phyloP scores from a whole-genome alignment of 2,888 invertebrate genomes.

The Gymnoscelis rufifasciata region DNA sequence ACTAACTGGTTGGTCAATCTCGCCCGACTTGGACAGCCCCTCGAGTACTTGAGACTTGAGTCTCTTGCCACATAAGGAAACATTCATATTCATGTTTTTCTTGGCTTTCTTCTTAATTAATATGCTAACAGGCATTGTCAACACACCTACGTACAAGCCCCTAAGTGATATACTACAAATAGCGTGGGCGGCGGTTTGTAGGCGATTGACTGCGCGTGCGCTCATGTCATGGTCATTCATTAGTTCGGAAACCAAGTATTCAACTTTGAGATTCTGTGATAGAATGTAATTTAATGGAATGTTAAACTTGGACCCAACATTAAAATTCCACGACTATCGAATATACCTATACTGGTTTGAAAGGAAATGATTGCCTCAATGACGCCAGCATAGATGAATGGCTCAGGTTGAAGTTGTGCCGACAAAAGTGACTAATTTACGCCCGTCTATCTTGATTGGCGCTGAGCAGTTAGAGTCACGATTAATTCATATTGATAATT shows the following conservation, averaged over 20 bases:
- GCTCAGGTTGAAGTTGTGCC: constrained; percentile 10
- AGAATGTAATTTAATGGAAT: constrained; percentile 14
- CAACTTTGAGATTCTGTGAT: constrained; percentile 23
- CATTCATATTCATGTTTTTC: constrained; percentile 67
- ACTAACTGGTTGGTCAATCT: constrained; percentile 11
- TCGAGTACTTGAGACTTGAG: constrained; percentile 15
- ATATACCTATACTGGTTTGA: constrained; percentile 3
- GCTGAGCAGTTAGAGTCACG: constrained; percentile 12
- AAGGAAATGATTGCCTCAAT: constrained; percentile 5
- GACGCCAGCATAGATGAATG: constrained; percentile 7
- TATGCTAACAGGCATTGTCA: constrained; percentile 75
- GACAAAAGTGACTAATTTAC: constrained; percentile 18
- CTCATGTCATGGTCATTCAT: constrained; percentile 61
- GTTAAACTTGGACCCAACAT: constrained; percentile 14
- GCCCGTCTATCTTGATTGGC: constrained; percentile 18
- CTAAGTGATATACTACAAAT: constrained; percentile 42
- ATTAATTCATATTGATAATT: constrained; percentile 15
- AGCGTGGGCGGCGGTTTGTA: constrained; percentile 52
- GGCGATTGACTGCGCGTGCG: constrained; percentile 56
- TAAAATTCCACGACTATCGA: constrained; percentile 9
- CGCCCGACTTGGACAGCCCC: constrained; percentile 17
- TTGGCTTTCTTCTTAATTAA: constrained; percentile 74
- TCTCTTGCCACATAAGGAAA: constrained; percentile 41
- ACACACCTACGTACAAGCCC: constrained; percentile 60
- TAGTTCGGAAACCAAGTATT: constrained; percentile 36